Evolutionary conservation across 2,113 vertebrate species (phyloP).

Genomic region (Antennarius striatus): DNA sequence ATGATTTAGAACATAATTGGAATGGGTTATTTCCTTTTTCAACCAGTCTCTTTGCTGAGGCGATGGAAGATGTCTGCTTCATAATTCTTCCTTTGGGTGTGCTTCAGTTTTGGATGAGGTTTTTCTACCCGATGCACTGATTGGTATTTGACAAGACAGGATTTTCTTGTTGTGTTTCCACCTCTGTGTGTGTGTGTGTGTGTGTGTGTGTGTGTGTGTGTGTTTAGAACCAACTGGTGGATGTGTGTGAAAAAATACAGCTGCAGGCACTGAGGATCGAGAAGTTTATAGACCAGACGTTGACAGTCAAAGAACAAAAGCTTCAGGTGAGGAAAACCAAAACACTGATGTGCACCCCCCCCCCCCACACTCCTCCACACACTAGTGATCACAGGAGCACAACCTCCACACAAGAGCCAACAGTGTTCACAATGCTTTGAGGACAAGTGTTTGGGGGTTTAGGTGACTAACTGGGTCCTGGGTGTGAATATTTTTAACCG

Average conservation of each 20-base stretch:
- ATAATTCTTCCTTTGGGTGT: slow-evolving; percentile 35
- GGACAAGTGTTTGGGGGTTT: too few relatives aligned
- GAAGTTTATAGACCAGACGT: slow-evolving; percentile 82
- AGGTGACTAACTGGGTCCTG: too few relatives aligned
- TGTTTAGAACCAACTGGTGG: slow-evolving; percentile 88
- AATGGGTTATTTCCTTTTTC: not conserved
- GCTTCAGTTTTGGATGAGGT: slow-evolving; percentile 13
- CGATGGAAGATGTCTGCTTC: not conserved
- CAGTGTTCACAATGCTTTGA: too few relatives aligned
- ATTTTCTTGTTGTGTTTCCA: slow-evolving; percentile 61
- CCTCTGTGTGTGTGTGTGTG: slow-evolving; percentile 68
- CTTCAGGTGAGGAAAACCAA: slow-evolving; percentile 80
- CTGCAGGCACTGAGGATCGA: slow-evolving; percentile 86
- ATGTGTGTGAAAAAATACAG: slow-evolving; percentile 91
- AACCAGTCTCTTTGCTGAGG: not conserved
- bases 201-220: slow-evolving; percentile 18
- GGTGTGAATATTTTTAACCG: not conserved
- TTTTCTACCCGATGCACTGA: slow-evolving; percentile 4
- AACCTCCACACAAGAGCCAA: too few relatives aligned
- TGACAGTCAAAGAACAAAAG: slow-evolving; percentile 83
- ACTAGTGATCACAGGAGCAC: slow-evolving; percentile 3
- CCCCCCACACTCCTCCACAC: slow-evolving; percentile 10
- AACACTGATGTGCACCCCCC: not conserved
- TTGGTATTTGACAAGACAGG: slow-evolving; percentile 60
- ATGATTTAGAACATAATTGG: too few relatives aligned